Evolutionary conservation across 2,888 invertebrate genomes (phyloP), one percentile per base, ranked within the genome.

Genomic region (Andricus curvator): DNA sequence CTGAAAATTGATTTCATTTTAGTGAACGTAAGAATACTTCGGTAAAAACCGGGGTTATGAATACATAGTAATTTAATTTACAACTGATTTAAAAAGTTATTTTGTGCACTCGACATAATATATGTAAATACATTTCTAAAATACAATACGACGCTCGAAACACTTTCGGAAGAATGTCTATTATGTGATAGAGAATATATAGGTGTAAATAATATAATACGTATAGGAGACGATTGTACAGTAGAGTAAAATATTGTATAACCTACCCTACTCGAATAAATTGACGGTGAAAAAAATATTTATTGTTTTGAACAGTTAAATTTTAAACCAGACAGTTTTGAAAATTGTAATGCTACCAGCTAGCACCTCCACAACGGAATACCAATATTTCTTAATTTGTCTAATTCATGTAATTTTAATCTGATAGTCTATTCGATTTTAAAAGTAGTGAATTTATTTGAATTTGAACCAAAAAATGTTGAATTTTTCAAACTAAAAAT

Each of bases 151-250:
- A 33, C 25, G 51, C n/a, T 33, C 33, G 20, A 48, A 74, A 74
- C 33, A 56, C 56, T 56, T 48, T 56, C n/a, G 25, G 74, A 74
- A 56, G 33, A 74, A 74, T 74, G 56, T 37, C 56, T 70, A n/a
- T 70, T 51, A 74, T 74, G 56, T 74, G 33, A 74, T 56, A 74
- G 56, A 56, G 20, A 51, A 33, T 56, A 70, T 56, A 74, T 74
- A 74, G 74, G 29, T 74, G 74, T 74, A 74, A 56, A 74, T 74
- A 74, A 74, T 74, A 56, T 51, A 70, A 13, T 74, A 37, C 20
- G 74, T 74, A 74, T 84, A 86, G 85, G 51, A 84, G 80, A 85
- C 77, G 83, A 86, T 86, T 90, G 89, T 90, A 90, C 89, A 90
- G 88, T 88, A 87, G 87, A 88, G 85, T 86, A 89, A 89, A 88